Base-by-base conservation (phyloP, 1,140 invertebrate species). In the Drosophila sulfurigaster region DNA sequence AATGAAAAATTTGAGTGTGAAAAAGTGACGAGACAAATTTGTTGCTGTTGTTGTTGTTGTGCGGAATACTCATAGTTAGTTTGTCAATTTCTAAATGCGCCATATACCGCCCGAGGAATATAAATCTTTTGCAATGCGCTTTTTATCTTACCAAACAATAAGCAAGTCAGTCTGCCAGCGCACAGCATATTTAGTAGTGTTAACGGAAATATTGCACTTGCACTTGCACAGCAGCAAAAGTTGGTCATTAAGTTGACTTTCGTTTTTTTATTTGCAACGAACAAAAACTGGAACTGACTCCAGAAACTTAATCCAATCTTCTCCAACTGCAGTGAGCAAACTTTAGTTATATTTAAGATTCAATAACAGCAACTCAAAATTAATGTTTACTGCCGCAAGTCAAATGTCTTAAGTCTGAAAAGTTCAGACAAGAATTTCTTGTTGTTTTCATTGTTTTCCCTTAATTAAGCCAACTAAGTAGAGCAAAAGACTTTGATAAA, bases 231-330 rank as follows among this genome's bases (percentile, higher is more conserved):
- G 20, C 35, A 13, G 48, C 11, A 49, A 57, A 25, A 74, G 56
- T 64, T 65, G 60, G 38, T 43, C 51, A 49, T 46, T 57, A 52
- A 49, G 63, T 49, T 64, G 25, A 75, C 75, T 86, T 86, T 86
- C 70, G 82, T 70, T 83, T 81, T 81, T 77, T 54, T 13, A 65
- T 72, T 45, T 41, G 45, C 63, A 25, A 45, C 41, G 32, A 58
- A 35, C n/a, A 28, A 10, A 52, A 41, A 52, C 35, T 30, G 10
- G 8, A 13, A 67, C 46, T 20, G 7, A 16, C 41, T 38, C 28
- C 38, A 35, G 28, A 13, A 41, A 45, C 38, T 45, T 46, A 15
- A n/a, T 20, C 20, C 15, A 64, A 49, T 43, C 4, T 52, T 3
- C 35, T 11, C 35, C 10, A 25, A 10, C 8, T 54, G 16, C 15